Evolutionary conservation across 2,888 invertebrate species (phyloP).

Genomic region (Orgyia antiqua): DNA sequence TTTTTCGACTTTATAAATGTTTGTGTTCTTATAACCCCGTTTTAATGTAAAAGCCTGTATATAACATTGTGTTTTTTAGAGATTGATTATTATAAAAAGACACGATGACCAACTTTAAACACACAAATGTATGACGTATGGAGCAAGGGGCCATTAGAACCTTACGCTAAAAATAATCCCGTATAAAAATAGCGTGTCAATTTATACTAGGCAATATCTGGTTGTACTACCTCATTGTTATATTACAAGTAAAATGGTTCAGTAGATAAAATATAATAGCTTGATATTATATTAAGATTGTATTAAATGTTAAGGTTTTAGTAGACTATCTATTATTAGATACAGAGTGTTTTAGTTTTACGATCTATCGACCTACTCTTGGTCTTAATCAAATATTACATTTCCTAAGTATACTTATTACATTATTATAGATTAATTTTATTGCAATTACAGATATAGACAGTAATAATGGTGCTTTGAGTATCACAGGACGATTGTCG

Average conservation of each 20-base stretch:
- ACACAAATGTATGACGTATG: no score
- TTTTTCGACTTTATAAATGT: no score
- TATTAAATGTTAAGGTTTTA: conserved; percentile 10
- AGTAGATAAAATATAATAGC: neutral
- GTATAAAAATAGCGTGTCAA: conserved; percentile 27
- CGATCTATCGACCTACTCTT: conserved; percentile 20
- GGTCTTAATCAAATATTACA: conserved; percentile 15
- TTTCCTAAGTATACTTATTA: conserved; percentile 14
- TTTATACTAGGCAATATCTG: conserved; percentile 25
- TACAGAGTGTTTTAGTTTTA: conserved; percentile 10
- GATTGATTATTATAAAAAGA: conserved; percentile 16
- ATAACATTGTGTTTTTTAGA: conserved; percentile 9
- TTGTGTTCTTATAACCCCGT: no score
- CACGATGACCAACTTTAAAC: conserved; percentile 10
- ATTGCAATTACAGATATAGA: conserved; percentile 16
- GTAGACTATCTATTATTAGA: conserved; percentile 4
- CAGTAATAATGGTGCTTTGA: conserved; percentile 24
- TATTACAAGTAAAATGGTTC: conserved; percentile 6
- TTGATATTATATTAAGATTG: conserved; percentile 7
- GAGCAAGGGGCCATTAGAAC: conserved; percentile 4
- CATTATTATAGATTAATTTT: conserved; percentile 11
- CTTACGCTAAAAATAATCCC: conserved; percentile 19
- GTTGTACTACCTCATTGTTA: conserved; percentile 8
- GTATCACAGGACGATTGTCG: conserved; percentile 27
- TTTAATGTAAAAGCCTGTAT: no score